Evolutionary conservation across 2,888 invertebrate species (phyloP), one percentile per base, ranked within the genome.

Genomic region (Nemoura dubitans): DNA sequence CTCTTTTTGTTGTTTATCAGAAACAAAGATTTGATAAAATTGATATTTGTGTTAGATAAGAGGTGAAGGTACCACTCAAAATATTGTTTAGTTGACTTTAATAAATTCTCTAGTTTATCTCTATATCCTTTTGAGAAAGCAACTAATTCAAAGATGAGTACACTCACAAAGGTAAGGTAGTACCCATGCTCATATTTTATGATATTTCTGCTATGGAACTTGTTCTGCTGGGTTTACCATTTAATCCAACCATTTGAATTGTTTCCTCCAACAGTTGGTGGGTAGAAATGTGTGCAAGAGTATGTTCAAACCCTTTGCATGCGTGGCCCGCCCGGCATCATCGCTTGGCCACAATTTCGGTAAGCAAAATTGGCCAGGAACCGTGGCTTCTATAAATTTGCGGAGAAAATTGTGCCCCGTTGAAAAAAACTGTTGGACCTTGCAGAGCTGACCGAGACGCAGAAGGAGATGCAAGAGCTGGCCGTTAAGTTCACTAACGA

Each of bases 401-500:
- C 36, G 10, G 3, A 7, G 3, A 21, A 21, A 59, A 16, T 16
- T 21, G 59, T 21, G 21, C 21, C 10, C 59, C 59, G 3, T 21
- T 59, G 6, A 21, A 59, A 59, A 16, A 1, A 59, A 59, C 21
- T 7, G 59, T 21, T 21, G 3, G 59, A 36, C 3, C 36, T 91
- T 92, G 14, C 91, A 94, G 96, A 94, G 89, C 90, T 95, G 5
- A 94, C 91, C 88, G 96, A 96, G 76, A 96, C 95, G n/a, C 96
- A 97, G 89, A 94, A 93, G 88, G 97, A 97, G 88, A 94, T 97
- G 86, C 96, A 96, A 91, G 95, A 96, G 0, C 90, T 97, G 86
- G 97, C 98, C 0, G 93, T 97, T 42, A 99, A 99, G 92, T 99
- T 99, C 92, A 94, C 97, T 0, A 94, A 94, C 87, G 99, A 99